These are phyloP conservation scores for Perca fluviatilis DNA, from an alignment of 2,113 vertebrate species.

Conservation along the genomic window DNA sequence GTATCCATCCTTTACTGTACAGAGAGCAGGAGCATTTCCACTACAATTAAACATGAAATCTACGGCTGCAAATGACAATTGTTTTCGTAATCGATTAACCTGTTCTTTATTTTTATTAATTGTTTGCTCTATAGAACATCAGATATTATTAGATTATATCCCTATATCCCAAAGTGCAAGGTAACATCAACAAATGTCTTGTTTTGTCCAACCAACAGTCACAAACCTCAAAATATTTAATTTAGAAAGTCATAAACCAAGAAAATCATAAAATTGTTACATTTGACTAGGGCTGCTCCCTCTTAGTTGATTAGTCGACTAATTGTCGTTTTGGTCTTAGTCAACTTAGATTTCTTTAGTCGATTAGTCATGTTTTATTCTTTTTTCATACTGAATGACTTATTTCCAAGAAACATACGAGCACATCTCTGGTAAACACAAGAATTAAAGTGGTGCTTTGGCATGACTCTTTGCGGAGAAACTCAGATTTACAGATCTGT, in stretches of 20 bases:
- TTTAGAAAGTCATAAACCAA: background rate
- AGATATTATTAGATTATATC: background rate
- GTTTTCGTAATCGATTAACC: background rate
- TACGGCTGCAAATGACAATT: background rate
- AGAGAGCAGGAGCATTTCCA: background rate
- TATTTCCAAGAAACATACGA: too few species aligned
- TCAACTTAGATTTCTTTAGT: too few species aligned
- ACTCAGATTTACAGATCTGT: too few species aligned
- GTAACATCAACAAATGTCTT: background rate
- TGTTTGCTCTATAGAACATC: background rate
- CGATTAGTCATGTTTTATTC: too few species aligned
- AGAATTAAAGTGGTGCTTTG: too few species aligned
- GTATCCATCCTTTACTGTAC: too few species aligned
- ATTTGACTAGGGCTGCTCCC: too few species aligned
- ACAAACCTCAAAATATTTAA: background rate
- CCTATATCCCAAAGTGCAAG: background rate
- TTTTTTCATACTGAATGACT: too few species aligned
- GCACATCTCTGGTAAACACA: too few species aligned
- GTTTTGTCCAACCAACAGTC: background rate
- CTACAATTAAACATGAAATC: background rate
- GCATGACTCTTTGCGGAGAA: too few species aligned
- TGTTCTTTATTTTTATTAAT: background rate
- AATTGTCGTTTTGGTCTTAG: too few species aligned
- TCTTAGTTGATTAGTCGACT: too few species aligned
- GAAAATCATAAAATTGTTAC: background rate